These are phyloP conservation scores for Gnathonemus longibarbis DNA, from an alignment of 2,113 vertebrate species.

Conservation along the genomic window DNA sequence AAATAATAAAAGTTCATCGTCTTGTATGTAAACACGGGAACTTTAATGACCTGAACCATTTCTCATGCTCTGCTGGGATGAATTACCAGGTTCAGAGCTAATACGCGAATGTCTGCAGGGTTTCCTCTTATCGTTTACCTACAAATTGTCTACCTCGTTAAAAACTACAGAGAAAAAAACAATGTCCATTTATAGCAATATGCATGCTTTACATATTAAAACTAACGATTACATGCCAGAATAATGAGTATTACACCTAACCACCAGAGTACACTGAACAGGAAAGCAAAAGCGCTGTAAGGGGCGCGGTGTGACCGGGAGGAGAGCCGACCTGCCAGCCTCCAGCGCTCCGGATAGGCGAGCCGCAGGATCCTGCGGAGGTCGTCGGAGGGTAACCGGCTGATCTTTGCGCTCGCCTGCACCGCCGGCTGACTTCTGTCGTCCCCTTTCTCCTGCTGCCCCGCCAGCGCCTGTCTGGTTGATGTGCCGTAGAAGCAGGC, in stretches of 20 bases:
- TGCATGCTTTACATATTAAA: neutral
- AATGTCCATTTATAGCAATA: neutral
- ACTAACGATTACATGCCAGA: neutral
- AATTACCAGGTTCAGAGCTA: neutral
- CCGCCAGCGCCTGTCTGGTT: constrained; percentile 30
- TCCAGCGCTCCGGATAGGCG: constrained; percentile 72
- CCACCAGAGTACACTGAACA: neutral
- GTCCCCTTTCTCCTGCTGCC: constrained; percentile 14
- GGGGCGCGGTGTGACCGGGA: neutral
- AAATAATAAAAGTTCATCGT: neutral
- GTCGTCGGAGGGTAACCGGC: constrained; percentile 48
- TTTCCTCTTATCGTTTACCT: too few relatives aligned
- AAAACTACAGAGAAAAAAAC: neutral
- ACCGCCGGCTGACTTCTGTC: neutral
- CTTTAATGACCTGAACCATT: neutral
- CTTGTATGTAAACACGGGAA: neutral
- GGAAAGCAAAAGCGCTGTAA: neutral
- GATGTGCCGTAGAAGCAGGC: constrained; percentile 42
- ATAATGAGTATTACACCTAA: neutral
- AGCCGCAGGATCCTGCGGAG: constrained; percentile 64
- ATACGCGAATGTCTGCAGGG: too few relatives aligned
- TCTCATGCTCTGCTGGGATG: neutral
- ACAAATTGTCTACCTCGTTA: neutral
- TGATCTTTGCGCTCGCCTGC: neutral
- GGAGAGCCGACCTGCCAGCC: constrained; percentile 64